These are phyloP conservation scores for Apis mellifera DNA, from an alignment of 1,140 invertebrate species.

Conservation along the genomic window DNA sequence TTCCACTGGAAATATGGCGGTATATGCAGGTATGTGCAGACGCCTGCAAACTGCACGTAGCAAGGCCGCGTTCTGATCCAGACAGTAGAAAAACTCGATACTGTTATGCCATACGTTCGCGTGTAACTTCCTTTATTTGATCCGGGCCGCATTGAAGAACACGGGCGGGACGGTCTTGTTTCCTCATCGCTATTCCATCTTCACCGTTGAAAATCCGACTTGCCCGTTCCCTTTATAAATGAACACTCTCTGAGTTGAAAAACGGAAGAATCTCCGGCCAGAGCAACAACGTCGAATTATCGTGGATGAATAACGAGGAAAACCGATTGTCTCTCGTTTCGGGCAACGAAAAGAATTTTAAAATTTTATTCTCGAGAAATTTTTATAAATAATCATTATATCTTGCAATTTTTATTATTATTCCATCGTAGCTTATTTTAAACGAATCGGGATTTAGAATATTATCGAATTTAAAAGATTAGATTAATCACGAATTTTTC, in stretches of 20 bases:
- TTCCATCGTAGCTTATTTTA: no score
- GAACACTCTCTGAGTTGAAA: not conserved
- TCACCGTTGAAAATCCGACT: conserved; percentile 14
- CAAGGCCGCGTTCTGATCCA: conserved; percentile 59
- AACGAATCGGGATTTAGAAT: no score
- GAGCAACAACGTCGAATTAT: not conserved
- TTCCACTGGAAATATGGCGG: conserved; percentile 33
- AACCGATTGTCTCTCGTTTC: not conserved
- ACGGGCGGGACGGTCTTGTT: conserved; percentile 10
- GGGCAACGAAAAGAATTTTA: no score
- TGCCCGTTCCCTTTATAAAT: not conserved
- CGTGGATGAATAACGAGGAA: not conserved
- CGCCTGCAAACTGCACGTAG: no score
- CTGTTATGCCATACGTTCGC: conserved; percentile 56
- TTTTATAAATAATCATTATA: no score
- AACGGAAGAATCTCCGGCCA: not conserved
- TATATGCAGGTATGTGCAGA: conserved; percentile 20
- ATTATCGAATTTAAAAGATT: no score
- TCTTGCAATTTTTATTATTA: no score
- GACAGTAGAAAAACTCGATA: conserved; percentile 60
- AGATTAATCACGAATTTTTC: no score
- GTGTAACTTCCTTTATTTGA: conserved; percentile 60
- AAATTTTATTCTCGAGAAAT: no score
- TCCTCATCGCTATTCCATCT: conserved; percentile 39
- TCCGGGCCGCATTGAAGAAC: conserved; percentile 33